Evolutionary conservation across 2,797 vertebrate species (phyloP).

Genomic region (Muscicapa comitata): DNA sequence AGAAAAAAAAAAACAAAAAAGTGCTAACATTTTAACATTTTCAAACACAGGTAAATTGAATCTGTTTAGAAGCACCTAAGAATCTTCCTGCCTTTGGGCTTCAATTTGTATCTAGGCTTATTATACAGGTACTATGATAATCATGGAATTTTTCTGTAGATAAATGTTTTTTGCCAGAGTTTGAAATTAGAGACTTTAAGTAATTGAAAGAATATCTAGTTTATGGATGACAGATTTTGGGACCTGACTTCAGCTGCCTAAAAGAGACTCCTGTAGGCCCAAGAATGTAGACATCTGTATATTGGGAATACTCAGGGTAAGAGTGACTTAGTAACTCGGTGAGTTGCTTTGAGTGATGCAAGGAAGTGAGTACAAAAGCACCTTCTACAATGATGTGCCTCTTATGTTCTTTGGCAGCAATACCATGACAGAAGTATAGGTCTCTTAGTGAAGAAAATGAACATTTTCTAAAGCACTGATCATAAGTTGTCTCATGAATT

Average conservation of each 20-base stretch:
- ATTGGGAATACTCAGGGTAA: neutral
- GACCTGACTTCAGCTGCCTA: rapidly evolving
- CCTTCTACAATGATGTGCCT: neutral
- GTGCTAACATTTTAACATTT: neutral
- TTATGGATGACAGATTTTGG: neutral
- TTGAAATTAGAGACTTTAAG: neutral
- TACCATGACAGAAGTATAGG: neutral
- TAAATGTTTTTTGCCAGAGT: neutral
- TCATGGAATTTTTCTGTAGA: neutral
- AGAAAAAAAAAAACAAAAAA: neutral
- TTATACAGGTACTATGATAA: neutral
- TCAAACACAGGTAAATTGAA: neutral
- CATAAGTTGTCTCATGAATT: neutral
- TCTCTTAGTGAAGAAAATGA: neutral
- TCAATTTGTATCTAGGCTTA: neutral
- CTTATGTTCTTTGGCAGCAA: neutral
- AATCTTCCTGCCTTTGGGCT: rapidly evolving
- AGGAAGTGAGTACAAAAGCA: neutral
- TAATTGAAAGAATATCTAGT: neutral
- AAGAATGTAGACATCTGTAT: neutral
- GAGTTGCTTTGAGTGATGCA: neutral
- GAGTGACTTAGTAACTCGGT: neutral
- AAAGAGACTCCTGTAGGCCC: neutral
- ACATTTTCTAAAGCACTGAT: neutral
- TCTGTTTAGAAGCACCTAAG: neutral